Base-by-base conservation (phyloP, 1,140 invertebrate species). In the Temnothorax nylanderi region DNA sequence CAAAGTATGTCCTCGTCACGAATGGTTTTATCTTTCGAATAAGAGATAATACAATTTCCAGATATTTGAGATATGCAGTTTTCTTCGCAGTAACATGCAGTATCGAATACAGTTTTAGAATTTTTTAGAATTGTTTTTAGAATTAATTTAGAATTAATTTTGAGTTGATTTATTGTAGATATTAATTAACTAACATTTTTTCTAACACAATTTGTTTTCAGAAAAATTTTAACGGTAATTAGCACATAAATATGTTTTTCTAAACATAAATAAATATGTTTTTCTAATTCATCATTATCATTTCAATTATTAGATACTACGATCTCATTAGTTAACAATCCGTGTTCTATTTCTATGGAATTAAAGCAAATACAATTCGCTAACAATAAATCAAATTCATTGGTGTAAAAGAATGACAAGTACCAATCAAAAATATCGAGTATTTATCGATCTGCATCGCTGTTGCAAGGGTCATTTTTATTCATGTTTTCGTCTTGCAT, bases 351-450 rank as follows among this genome's bases (percentile, higher is more conserved):
- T 47, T 34, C 6, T 44, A 32, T 0, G 3, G 0, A 1, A 65
- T 78, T 65, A 65, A 47, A 77, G 18, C 21, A 62, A 32, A 16
- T 32, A 60, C 51, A 77, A 62, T 62, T 77, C 6, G 16, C 10
- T 47, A 77, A 26, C 26, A 26, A 26, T 26, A 26, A 41, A 0
- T 47, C 4, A 34, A 75, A 26, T 62, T 6, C 4, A 21, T 67
- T 18, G 0, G 60, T 18, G 18, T 58, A 41, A 75, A 54, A 37
- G 4, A 18, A 77, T 62, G 1, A 60, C 21, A 7, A 62, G 10
- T 26, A 76, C 21, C 18, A 76, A 5, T 69, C n/a, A 2, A 80
- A 6, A 54, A 21, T 60, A 21, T 44, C 0, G 34, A 65, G 5
- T 21, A 44, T 60, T 47, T 21, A 11, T 47, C 1, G 7, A 78